A percentile compares a stretch with the other conserved stretches of the same genome.
These are phyloP conservation scores for Aradus depressus DNA, from an alignment of 2,888 invertebrate genomes.

Conservation along the genomic window DNA sequence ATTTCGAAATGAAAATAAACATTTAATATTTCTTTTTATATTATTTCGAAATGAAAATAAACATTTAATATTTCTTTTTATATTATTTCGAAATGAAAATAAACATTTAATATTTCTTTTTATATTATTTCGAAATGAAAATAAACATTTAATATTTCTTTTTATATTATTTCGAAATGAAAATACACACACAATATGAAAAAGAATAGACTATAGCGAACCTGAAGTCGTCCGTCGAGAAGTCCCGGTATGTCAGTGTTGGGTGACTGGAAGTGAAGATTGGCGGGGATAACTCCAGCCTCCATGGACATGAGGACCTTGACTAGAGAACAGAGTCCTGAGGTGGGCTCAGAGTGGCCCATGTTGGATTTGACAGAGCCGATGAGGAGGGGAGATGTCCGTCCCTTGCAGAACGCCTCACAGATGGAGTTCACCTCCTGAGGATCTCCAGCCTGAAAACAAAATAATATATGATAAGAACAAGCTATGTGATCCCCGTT, in stretches of 20 bases:
- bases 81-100: too few relatives aligned
- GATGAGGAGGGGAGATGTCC: constrained; percentile 68
- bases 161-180: background rate
- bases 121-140: too few relatives aligned
- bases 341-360: constrained; percentile 95
- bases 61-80: too few relatives aligned
- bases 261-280: constrained; percentile 77
- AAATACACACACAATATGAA: background rate
- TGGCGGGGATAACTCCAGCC: constrained; percentile 73
- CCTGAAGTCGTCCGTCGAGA: constrained; percentile 72
- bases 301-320: constrained; percentile 92
- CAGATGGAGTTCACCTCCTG: constrained; percentile 93
- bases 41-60: too few relatives aligned
- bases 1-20: too few relatives aligned
- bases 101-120: too few relatives aligned
- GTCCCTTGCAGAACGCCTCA: constrained; percentile 77
- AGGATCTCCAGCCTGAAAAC: constrained; percentile 83
- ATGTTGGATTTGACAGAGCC: constrained; percentile 98
- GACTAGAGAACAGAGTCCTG: constrained; percentile 80
- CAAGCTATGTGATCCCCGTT: too few relatives aligned
- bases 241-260: constrained; percentile 86
- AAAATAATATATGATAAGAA: too few relatives aligned
- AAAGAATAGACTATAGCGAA: constrained; percentile 30
- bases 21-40: too few relatives aligned
- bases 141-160: background rate